These are phyloP conservation scores for Syngnathus rostellatus DNA, from an alignment of 2,797 vertebrate genomes.

Conservation along the genomic window DNA sequence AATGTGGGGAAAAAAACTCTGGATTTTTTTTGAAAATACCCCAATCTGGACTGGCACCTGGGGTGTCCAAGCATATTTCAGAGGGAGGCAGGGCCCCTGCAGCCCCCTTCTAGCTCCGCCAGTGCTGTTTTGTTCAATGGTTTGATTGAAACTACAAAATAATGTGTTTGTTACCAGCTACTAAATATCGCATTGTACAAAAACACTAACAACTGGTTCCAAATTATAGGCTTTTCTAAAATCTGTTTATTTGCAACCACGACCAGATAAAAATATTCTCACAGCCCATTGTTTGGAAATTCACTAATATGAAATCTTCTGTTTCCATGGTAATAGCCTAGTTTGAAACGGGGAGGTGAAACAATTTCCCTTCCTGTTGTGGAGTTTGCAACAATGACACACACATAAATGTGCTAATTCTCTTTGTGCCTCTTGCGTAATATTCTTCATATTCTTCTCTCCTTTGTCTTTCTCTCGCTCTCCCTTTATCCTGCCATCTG, in stretches of 20 bases:
- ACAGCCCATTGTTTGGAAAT: constrained; percentile 16
- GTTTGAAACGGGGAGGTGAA: constrained; percentile 18
- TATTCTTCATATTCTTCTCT: constrained; percentile 3
- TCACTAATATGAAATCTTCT: constrained; percentile 33
- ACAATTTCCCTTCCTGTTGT: constrained; percentile 13
- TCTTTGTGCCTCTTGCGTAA: not conserved
- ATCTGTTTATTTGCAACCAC: not conserved
- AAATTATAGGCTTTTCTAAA: not conserved
- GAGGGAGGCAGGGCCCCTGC: too few species aligned
- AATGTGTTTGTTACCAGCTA: too few species aligned
- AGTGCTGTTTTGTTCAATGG: too few species aligned
- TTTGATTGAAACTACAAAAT: too few species aligned
- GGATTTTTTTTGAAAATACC: too few species aligned
- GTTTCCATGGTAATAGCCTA: constrained; percentile 55
- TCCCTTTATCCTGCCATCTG: constrained; percentile 18
- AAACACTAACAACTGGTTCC: not conserved
- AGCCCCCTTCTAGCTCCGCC: too few species aligned
- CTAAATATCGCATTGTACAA: too few species aligned
- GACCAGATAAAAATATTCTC: not conserved
- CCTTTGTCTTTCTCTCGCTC: constrained; percentile 14
- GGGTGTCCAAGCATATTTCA: too few species aligned
- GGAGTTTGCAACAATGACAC: constrained; percentile 5
- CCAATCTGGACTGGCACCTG: too few species aligned
- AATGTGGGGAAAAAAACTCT: too few species aligned
- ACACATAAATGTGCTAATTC: not conserved